Evolutionary conservation across 2,888 invertebrate genomes (phyloP).

Genomic region (Scaptomyza caliginosa): DNA sequence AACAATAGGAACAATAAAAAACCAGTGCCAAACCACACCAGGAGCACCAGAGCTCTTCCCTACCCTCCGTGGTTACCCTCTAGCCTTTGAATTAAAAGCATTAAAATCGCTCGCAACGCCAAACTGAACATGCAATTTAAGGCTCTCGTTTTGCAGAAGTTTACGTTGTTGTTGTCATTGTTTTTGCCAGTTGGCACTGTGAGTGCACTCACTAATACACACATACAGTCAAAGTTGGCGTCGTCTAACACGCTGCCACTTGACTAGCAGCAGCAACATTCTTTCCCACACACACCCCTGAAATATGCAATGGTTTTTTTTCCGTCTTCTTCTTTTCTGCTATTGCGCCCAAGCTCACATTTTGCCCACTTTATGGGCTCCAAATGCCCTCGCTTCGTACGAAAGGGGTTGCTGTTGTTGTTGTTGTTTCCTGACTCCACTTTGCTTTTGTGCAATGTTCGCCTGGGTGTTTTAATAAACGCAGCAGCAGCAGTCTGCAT

Average conservation of each 20-base stretch:
- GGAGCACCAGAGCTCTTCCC: background rate
- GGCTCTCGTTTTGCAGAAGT: conserved; percentile 33
- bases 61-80: background rate
- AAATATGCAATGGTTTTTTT: conserved; percentile 69
- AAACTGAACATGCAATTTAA: conserved; percentile 74
- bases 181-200: conserved; percentile 31
- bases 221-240: conserved; percentile 11
- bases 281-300: conserved; percentile 51
- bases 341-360: conserved; percentile 55
- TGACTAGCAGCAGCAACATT: conserved; percentile 42
- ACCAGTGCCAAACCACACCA: conserved; percentile 5
- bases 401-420: conserved; percentile 31
- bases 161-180: conserved; percentile 25
- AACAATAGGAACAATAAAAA: too few relatives aligned
- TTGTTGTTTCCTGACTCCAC: conserved; percentile 21
- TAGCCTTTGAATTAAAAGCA: conserved; percentile 61
- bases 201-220: conserved; percentile 23
- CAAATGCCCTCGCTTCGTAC: conserved; percentile 43
- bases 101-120: conserved; percentile 59
- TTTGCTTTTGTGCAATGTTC: conserved; percentile 57
- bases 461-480: conserved; percentile 73
- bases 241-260: conserved; percentile 55
- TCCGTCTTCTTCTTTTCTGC: too few relatives aligned
- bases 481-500: conserved; percentile 42
- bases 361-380: conserved; percentile 73